Base-by-base conservation (phyloP, 2,888 invertebrate species). In the Yponomeuta sedellus region DNA sequence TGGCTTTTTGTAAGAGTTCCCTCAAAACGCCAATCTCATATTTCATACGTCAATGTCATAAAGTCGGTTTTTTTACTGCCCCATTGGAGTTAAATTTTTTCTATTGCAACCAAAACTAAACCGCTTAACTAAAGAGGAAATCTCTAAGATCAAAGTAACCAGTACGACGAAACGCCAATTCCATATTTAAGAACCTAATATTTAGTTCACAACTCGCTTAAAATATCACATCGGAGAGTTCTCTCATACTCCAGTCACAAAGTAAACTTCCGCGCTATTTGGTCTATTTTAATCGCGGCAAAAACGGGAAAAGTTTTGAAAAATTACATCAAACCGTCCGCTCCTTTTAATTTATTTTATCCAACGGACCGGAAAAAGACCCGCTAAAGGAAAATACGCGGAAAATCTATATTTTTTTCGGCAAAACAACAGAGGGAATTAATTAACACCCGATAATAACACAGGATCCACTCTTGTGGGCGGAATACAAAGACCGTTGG, bases 401-500 rank as follows among this genome's bases (percentile, higher is more conserved):
- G 28, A n/a, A 39, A 59, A 59, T 34, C 34, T 34, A 20, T 52
- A 3, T 59, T 59, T 58, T 59, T 59, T 25, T 16, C 19, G 39
- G 10, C 2, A n/a, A 20, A 19, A 62, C 28, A 62, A 34, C 62
- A 62, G 19, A 19, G 62, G 19, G 28, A 62, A 62, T 62, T 62
- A 62, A 62, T 62, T 62, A 62, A 62, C 34, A 62, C 34, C 62
- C 62, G 62, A 62, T 62, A 62, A 62, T 62, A 39, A 34, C 34
- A 62, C 62, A 62, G 39, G 59, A 59, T 25, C 59, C 25, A 20
- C 59, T 59, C 25, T 59, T 52, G 25, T 20, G 25, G 59, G 59
- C 25, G 20, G 20, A 22, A 20, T 59, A 20, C 20, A 59, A 59
- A 59, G 62, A 11, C 44, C 44, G 44, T 52, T 16, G 16, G 44